Conservation (phyloP, 2,888 invertebrate genomes). For the Theodoxus fluviatilis region DNA sequence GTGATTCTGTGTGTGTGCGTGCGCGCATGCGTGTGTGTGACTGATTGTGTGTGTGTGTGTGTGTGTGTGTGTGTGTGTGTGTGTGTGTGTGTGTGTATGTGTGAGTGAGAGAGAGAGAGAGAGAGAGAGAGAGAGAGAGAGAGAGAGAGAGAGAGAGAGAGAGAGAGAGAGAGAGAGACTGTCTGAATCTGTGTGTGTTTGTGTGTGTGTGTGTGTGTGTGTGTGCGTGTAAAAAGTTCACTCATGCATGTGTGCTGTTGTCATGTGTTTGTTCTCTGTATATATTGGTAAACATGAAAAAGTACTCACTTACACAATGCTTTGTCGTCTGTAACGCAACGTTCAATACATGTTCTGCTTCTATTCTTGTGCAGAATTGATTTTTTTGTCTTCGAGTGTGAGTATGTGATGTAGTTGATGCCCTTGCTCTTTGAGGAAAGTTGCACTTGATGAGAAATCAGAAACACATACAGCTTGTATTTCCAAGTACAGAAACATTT, state of each 20-base stretch:
- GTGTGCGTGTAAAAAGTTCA: background rate
- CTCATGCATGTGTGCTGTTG: background rate
- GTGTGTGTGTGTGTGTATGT: conserved; percentile 11
- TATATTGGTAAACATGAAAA: background rate
- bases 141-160: background rate
- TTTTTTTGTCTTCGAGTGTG: too few relatives aligned
- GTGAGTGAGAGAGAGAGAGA: conserved; percentile 2
- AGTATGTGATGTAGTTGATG: too few relatives aligned
- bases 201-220: background rate
- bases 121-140: conserved; percentile 5
- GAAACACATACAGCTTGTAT: too few relatives aligned
- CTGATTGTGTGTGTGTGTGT: background rate
- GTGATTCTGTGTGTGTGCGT: background rate
- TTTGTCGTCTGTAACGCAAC: background rate
- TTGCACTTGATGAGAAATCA: too few relatives aligned
- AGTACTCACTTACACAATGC: background rate
- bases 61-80: background rate
- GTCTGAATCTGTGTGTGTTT: background rate
- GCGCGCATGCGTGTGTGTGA: background rate
- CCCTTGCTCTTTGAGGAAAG: too few relatives aligned
- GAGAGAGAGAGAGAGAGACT: background rate
- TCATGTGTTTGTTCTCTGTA: background rate
- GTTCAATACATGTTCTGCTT: background rate
- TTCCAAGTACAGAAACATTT: too few relatives aligned
- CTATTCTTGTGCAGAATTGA: background rate